These are phyloP conservation scores for Tiliacea aurago DNA, from an alignment of 2,888 invertebrate species.

Conservation along the genomic window DNA sequence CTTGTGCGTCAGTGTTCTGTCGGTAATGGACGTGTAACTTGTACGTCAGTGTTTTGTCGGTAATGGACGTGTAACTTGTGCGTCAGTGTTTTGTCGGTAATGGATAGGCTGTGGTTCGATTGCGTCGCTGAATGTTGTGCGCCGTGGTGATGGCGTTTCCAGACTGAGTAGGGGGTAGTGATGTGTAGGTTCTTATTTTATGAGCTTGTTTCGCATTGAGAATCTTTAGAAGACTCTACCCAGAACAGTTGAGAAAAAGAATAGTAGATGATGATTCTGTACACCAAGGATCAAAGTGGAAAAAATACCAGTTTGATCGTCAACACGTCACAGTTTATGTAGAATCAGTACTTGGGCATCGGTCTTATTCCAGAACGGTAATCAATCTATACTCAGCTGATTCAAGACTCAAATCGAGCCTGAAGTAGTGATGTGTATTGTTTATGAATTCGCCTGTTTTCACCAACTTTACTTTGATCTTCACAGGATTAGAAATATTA, in stretches of 20 bases:
- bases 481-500: no score
- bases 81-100: conserved; percentile 48
- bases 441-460: no score
- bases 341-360: no score
- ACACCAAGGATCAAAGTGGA: neutral
- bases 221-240: neutral
- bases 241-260: neutral
- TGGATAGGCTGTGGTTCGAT: conserved; percentile 44
- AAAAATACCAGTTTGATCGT: no score
- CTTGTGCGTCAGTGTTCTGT: conserved; percentile 36
- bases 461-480: no score
- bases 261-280: neutral
- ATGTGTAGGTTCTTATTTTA: neutral
- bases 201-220: neutral
- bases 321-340: no score
- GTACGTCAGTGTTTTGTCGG: conserved; percentile 37
- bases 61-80: conserved; percentile 56
- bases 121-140: neutral
- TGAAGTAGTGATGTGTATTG: no score
- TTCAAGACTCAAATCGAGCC: no score
- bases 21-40: conserved; percentile 57
- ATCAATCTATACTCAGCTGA: no score
- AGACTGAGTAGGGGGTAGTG: neutral
- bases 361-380: no score
- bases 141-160: neutral